Conservation (phyloP, 2,797 vertebrate species). For the Phyllotis vaccarum region DNA sequence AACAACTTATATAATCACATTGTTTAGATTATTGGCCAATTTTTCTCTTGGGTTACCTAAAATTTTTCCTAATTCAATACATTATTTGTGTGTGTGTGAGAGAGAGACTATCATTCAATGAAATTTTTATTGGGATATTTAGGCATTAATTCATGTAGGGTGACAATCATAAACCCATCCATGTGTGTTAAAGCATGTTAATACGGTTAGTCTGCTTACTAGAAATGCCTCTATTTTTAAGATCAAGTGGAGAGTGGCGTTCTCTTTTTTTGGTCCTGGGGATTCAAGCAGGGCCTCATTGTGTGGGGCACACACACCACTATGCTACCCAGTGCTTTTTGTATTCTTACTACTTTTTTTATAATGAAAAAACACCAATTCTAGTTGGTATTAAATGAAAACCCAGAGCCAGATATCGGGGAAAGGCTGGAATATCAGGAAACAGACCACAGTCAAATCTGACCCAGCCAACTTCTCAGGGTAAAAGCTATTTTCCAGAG, state of each 20-base stretch:
- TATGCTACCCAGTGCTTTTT: background rate
- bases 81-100: too few relatives aligned
- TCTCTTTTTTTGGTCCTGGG: background rate
- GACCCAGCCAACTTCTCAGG: too few relatives aligned
- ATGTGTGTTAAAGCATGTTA: background rate
- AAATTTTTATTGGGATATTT: background rate
- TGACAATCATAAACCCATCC: background rate
- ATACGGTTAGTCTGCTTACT: background rate
- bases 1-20: background rate
- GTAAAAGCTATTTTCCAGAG: too few relatives aligned
- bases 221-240: background rate
- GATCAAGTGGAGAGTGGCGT: background rate
- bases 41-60: background rate
- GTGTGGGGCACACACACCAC: background rate
- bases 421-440: too few relatives aligned
- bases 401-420: too few relatives aligned
- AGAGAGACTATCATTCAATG: background rate
- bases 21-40: background rate
- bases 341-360: background rate
- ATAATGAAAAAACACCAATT: background rate
- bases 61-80: background rate
- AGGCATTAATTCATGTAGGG: background rate
- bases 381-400: too few relatives aligned
- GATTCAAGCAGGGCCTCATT: background rate
- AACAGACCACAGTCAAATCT: too few relatives aligned